Evolutionary conservation across 2,888 invertebrate species (phyloP), one percentile per base, ranked within the genome.

Genomic region (Drosophila eohydei): DNA sequence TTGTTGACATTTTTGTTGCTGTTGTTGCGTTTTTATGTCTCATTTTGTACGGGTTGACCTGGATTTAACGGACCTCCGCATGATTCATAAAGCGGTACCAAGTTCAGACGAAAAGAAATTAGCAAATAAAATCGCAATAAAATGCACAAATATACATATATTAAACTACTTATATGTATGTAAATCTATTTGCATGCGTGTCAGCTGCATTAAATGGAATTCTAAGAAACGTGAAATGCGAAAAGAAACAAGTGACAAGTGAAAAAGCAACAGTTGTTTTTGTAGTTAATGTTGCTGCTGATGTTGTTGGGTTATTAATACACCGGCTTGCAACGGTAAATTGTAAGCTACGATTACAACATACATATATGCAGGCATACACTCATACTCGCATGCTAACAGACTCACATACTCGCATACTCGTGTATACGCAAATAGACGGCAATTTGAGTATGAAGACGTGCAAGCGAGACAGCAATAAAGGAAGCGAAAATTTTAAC

Each of bases 71-170:
- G 70, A 48, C 71, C 63, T 51, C 64, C 38, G 74, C 67, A 81
- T 83, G 84, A 89, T 73, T 83, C 83, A 83, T 69, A 74, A 87
- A 83, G 85, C 89, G 89, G 88, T 87, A 70, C 73, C 83, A 83
- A 89, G 83, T 83, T 83, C 83, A 83, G 78, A 65, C 70, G n/a
- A 71, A 48, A 76, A 63, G 57, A 61, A 82, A 71, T 78, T 58
- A 66, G 78, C 71, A 83, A 87, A 74, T 66, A 74, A 82, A 88
- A 71, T 67, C 55, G 64, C 71, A 76, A 80, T 80, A 67, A 81
- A 78, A 78, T 77, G 67, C 61, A 71, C 59, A 62, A 50, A 48
- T 26, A 36, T 56, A 57, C n/a, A 26, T 56, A 50, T 54, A 21
- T 21, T 1, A 21, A 21, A 21, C 21, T 1, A 21, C 21, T 21